Conservation (phyloP, 2,888 invertebrate species). For the Drosophila suboccidentalis region DNA sequence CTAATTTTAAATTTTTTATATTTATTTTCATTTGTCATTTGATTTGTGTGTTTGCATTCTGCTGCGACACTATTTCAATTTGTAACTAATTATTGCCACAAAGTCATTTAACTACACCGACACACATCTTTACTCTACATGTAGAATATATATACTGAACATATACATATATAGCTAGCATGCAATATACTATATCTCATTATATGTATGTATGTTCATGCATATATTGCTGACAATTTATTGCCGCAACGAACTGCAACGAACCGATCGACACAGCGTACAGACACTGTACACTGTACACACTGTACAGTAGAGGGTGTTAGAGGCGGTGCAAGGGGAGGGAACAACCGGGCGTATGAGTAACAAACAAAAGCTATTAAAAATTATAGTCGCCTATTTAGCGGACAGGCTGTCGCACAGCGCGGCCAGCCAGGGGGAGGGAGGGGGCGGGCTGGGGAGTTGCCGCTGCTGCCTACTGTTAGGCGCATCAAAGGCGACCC, state of each 20-base stretch:
- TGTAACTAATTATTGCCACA: constrained; percentile 66
- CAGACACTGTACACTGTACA: not conserved
- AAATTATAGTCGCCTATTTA: constrained; percentile 68
- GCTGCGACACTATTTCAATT: constrained; percentile 60
- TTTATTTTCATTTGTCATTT: constrained; percentile 28
- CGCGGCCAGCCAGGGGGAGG: not conserved
- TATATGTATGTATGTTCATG: not conserved
- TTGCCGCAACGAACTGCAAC: constrained; percentile 45
- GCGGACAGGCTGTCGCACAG: constrained; percentile 27
- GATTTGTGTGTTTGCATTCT: constrained; percentile 26
- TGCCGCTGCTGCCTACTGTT: constrained; percentile 58
- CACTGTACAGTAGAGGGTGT: not conserved
- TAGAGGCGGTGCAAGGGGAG: not conserved
- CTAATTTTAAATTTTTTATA: constrained; percentile 20
- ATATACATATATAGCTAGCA: not conserved
- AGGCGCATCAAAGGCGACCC: constrained; percentile 68
- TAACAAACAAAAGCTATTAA: constrained; percentile 70
- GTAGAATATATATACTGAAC: not conserved
- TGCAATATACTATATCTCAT: not conserved
- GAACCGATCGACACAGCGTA: constrained; percentile 26
- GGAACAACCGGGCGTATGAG: constrained; percentile 53
- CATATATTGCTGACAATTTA: constrained; percentile 52
- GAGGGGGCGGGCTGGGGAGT: constrained; percentile 13
- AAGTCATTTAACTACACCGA: constrained; percentile 56
- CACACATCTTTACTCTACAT: not conserved